Conservation (phyloP, 2,797 vertebrate genomes). For the Uromys caudimaculatus region DNA sequence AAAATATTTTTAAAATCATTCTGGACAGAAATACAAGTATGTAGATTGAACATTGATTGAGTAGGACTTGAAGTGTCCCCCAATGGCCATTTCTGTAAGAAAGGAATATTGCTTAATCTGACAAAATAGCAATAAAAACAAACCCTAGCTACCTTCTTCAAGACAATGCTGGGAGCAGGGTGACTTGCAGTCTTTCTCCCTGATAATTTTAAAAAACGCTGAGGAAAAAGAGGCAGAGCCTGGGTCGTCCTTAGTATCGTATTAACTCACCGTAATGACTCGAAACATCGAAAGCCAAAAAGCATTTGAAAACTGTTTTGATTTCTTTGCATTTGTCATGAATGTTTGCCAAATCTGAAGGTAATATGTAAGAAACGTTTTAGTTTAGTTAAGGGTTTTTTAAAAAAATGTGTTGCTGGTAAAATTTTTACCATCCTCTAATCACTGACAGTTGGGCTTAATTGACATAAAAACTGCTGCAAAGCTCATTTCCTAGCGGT, state of each 20-base stretch:
- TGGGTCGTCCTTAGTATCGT: background rate
- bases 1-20: background rate
- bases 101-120: background rate
- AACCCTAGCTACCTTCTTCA: background rate
- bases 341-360: constrained; percentile 59
- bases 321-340: constrained; percentile 32
- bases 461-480: constrained; percentile 14
- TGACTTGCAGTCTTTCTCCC: background rate
- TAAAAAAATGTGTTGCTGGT: background rate
- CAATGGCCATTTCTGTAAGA: background rate
- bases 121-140: background rate
- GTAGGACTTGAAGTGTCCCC: background rate
- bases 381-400: constrained; percentile 9
- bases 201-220: background rate
- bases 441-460: constrained; percentile 5
- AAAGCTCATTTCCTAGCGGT: background rate
- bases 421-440: background rate
- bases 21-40: background rate
- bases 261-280: background rate
- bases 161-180: background rate
- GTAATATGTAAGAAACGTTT: constrained; percentile 25
- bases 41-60: background rate
- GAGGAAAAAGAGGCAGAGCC: background rate
- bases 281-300: background rate
- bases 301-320: background rate